A percentile compares a stretch with the other conserved stretches of the same genome.
Evolutionary conservation across 2,888 invertebrate species (phyloP).

Genomic region (Diarsia mendica): DNA sequence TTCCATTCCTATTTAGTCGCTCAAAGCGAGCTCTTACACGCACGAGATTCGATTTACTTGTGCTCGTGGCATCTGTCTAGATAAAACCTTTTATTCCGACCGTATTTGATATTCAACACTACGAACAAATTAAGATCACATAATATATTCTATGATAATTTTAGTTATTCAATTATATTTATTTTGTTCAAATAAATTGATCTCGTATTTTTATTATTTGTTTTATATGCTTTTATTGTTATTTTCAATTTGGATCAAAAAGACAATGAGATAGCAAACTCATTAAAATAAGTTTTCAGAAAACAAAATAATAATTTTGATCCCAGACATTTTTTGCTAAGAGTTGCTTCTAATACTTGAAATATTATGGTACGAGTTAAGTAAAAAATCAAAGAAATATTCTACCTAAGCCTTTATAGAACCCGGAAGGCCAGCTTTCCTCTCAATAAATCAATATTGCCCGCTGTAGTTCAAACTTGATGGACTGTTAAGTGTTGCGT

Average conservation of each 20-base stretch:
- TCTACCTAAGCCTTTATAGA: background rate
- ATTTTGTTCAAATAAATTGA: background rate
- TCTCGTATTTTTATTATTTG: background rate
- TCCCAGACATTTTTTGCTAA: background rate
- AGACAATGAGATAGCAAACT: background rate
- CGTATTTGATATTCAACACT: conserved; percentile 33
- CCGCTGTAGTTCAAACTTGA: conserved; percentile 20
- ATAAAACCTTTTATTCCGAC: conserved; percentile 48
- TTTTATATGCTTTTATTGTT: background rate
- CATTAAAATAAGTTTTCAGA: background rate
- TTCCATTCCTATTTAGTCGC: conserved; percentile 45
- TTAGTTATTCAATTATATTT: background rate
- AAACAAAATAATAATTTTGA: background rate
- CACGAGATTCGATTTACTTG: conserved; percentile 56
- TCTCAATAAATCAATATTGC: conserved; percentile 32
- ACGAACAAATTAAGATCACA: conserved; percentile 20
- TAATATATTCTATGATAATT: conserved; percentile 9
- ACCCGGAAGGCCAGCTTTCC: background rate
- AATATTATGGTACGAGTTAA: background rate
- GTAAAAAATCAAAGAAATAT: background rate
- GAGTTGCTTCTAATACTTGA: background rate
- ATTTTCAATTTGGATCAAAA: conserved; percentile 3
- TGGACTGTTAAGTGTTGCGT: conserved; percentile 35
- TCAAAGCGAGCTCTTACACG: conserved; percentile 54
- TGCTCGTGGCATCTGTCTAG: conserved; percentile 52